These are phyloP conservation scores for Lagocephalus sceleratus DNA, from an alignment of 2,797 vertebrate species.

Conservation along the genomic window DNA sequence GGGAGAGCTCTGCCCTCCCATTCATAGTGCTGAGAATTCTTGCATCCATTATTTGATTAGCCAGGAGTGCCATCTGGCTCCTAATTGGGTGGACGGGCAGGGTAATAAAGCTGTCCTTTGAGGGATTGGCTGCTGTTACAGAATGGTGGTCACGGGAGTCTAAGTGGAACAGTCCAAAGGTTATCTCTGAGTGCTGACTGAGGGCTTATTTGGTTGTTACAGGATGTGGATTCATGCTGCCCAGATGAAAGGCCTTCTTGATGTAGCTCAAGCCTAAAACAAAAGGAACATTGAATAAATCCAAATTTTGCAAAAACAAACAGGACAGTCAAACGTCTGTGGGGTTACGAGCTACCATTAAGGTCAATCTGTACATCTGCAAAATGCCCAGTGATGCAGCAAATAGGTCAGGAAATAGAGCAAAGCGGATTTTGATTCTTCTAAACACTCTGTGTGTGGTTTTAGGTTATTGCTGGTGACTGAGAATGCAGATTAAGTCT, in stretches of 20 bases:
- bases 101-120: conserved; percentile 85
- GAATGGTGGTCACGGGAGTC: conserved; percentile 80
- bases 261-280: conserved; percentile 49
- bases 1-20: conserved; percentile 92
- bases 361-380: conserved; percentile 42
- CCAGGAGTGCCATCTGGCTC: conserved; percentile 94
- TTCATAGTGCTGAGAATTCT: conserved; percentile 85
- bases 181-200: conserved; percentile 38
- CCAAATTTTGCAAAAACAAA: conserved; percentile 27
- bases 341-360: conserved; percentile 21
- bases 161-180: conserved; percentile 79
- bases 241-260: conserved; percentile 43
- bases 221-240: conserved; percentile 64
- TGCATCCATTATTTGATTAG: conserved; percentile 93
- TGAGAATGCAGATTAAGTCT: conserved; percentile 68
- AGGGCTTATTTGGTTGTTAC: conserved; percentile 56
- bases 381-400: conserved; percentile 47
- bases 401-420: conserved; percentile 75
- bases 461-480: conserved; percentile 69
- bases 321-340: conserved; percentile 19
- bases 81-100: conserved; percentile 87
- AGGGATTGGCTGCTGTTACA: conserved; percentile 79
- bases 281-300: conserved; percentile 37
- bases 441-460: conserved; percentile 65
- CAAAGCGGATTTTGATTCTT: conserved; percentile 57